Percentiles rank a stretch among this genome's conserved stretches.
Evolutionary conservation across 2,888 invertebrate genomes (phyloP).

Genomic region (Priocnemis perturbator): DNA sequence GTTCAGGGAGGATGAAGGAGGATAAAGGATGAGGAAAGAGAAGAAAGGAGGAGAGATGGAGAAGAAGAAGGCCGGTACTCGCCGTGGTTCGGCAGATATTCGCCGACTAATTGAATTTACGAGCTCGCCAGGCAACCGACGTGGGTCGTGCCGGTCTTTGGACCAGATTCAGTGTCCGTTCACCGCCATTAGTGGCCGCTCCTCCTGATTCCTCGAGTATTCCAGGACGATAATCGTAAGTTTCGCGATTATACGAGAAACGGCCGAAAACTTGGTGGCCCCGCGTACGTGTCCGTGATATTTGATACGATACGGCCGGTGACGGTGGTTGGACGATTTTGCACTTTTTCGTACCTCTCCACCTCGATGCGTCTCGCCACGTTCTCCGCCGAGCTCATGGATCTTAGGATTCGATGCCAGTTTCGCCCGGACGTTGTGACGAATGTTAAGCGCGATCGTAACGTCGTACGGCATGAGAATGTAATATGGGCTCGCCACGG

Average conservation of each 20-base stretch:
- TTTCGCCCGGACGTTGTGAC: too few species aligned
- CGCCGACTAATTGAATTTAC: slow-evolving; percentile 72
- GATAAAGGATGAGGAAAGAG: slow-evolving; percentile 13
- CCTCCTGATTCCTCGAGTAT: slow-evolving; percentile 53
- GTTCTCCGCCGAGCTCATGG: too few species aligned
- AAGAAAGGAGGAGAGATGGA: slow-evolving; percentile 10
- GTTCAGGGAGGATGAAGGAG: slow-evolving; percentile 17
- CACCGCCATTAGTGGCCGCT: slow-evolving; percentile 65
- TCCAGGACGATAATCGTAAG: slow-evolving; percentile 55
- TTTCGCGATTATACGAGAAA: slow-evolving; percentile 56
- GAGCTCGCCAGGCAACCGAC: slow-evolving; percentile 59
- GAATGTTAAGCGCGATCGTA: too few species aligned
- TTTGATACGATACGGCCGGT: slow-evolving; percentile 54
- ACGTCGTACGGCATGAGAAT: too few species aligned
- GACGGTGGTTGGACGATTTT: slow-evolving; percentile 36
- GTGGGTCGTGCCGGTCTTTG: slow-evolving; percentile 61
- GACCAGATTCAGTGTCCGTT: slow-evolving; percentile 66
- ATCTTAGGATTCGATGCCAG: too few species aligned
- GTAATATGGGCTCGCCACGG: too few species aligned
- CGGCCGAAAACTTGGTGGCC: slow-evolving; percentile 50
- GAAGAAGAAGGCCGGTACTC: slow-evolving; percentile 45
- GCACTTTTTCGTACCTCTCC: slow-evolving; percentile 25
- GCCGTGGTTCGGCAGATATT: slow-evolving; percentile 64
- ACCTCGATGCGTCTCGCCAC: background rate
- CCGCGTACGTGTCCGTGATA: slow-evolving; percentile 42